A percentile compares a stretch with the other conserved stretches of the same genome.
phyloP scores from a whole-genome alignment of 2,888 invertebrate genomes.

The Latrodectus hesperus region DNA sequence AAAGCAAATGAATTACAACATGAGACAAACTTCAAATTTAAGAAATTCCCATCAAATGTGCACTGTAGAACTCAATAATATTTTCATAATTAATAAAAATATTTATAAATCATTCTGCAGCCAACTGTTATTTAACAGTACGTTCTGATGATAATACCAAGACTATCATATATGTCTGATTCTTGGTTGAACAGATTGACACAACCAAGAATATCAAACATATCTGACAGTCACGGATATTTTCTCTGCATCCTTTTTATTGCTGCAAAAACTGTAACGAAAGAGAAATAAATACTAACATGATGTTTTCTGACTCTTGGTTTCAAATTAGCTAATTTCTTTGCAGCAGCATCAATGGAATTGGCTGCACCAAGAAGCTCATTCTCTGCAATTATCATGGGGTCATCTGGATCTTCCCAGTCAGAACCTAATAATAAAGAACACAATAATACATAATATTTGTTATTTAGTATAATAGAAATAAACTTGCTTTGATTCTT shows the following conservation, averaged over 20 bases:
- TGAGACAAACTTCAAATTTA: too few relatives aligned
- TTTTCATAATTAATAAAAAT: too few relatives aligned
- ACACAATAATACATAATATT: not conserved
- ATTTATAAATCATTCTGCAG: too few relatives aligned
- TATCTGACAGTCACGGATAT: conserved; percentile 86
- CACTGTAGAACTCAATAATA: too few relatives aligned
- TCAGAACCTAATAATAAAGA: conserved; percentile 82
- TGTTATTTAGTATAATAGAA: not conserved
- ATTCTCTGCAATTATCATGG: conserved; percentile 97
- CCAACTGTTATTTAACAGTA: too few relatives aligned
- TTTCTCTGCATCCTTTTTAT: not conserved
- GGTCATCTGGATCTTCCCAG: conserved; percentile 97
- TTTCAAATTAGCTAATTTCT: conserved; percentile 91
- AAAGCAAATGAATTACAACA: too few relatives aligned
- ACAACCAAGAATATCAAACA: conserved; percentile 99
- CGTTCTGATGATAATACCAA: conserved; percentile 5
- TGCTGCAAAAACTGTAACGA: not conserved
- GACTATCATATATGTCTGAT: conserved; percentile 96
- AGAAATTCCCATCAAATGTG: too few relatives aligned
- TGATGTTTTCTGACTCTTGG: conserved; percentile 86
- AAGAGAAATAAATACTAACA: conserved; percentile 29
- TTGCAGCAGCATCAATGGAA: conserved; percentile 98
- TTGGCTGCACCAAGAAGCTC: conserved; percentile 97
- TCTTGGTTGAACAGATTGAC: conserved; percentile 89
- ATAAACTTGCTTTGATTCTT: too few relatives aligned